phyloP scores from a whole-genome alignment of 2,797 vertebrate species.

The Crypturellus tataupa region DNA sequence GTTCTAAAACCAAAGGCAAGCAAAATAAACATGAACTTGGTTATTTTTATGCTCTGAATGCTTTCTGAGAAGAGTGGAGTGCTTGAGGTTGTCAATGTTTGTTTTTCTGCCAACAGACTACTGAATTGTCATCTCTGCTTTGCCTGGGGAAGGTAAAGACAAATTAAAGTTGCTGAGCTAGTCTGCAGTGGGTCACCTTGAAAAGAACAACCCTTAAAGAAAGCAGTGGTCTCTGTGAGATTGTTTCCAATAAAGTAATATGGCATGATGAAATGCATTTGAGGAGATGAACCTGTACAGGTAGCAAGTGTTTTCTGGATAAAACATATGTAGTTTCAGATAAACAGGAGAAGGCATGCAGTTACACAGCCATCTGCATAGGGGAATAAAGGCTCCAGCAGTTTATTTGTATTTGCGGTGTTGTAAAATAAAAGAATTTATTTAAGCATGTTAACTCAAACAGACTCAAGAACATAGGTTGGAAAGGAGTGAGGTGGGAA shows the following conservation, averaged over 20 bases:
- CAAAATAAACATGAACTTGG: conserved; percentile 8
- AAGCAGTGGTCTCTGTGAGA: background rate
- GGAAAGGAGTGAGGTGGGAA: background rate
- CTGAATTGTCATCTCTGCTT: conserved; percentile 52
- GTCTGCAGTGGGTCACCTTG: conserved; percentile 37
- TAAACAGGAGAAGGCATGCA: background rate
- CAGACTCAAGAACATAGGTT: background rate
- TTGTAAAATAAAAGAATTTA: background rate
- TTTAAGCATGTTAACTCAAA: background rate
- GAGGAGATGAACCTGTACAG: background rate
- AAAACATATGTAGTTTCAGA: background rate
- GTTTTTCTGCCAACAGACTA: conserved; percentile 48
- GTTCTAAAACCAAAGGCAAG: conserved; percentile 23
- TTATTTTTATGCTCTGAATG: conserved; percentile 36
- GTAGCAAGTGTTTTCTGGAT: background rate
- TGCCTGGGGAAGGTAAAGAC: conserved; percentile 43
- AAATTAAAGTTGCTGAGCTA: background rate
- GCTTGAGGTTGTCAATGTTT: conserved; percentile 34
- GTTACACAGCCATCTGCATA: background rate
- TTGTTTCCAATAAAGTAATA: background rate
- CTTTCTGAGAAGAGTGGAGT: conserved; percentile 28
- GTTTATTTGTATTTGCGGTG: background rate
- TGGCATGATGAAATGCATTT: background rate
- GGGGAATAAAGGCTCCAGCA: background rate
- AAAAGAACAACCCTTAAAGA: conserved; percentile 13